phyloP scores from a whole-genome alignment of 2,113 vertebrate genomes.

The Pithys albifrons region DNA sequence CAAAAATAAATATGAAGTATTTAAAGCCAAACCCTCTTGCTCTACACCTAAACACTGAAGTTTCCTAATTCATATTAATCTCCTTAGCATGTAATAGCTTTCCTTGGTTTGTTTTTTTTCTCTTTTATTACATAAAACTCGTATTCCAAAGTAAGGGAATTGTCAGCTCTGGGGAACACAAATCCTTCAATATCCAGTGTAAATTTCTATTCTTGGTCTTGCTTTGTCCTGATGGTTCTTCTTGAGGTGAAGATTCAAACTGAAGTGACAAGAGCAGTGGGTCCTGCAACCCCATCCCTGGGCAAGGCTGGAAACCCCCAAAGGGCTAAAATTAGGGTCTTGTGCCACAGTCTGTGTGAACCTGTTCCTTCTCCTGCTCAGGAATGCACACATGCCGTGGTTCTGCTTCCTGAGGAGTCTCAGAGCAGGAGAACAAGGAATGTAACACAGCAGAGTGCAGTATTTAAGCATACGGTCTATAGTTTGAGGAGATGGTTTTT shows the following conservation, averaged over 20 bases:
- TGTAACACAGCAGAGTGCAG: accelerated
- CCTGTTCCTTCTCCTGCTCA: not conserved
- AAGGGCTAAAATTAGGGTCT: not conserved
- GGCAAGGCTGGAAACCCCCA: not conserved
- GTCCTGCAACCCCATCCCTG: not conserved
- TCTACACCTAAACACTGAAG: not conserved
- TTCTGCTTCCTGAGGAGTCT: not conserved
- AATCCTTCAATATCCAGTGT: not conserved
- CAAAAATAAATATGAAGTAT: not conserved
- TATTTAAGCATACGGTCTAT: accelerated
- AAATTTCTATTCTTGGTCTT: not conserved
- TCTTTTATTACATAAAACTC: not conserved
- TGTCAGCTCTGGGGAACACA: not conserved
- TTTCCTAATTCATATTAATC: not conserved
- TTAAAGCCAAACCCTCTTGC: not conserved
- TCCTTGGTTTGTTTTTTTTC: not conserved
- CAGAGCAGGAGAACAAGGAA: accelerated
- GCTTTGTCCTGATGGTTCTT: not conserved
- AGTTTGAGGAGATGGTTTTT: not conserved
- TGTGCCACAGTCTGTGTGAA: not conserved
- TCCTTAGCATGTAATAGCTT: not conserved
- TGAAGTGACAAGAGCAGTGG: not conserved
- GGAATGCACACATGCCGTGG: not conserved
- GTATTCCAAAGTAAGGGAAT: not conserved
- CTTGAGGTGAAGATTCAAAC: not conserved